A percentile compares a stretch with the other conserved stretches of the same genome.
Evolutionary conservation across 2,888 invertebrate species (phyloP).

Genomic region (Baronia brevicornis): DNA sequence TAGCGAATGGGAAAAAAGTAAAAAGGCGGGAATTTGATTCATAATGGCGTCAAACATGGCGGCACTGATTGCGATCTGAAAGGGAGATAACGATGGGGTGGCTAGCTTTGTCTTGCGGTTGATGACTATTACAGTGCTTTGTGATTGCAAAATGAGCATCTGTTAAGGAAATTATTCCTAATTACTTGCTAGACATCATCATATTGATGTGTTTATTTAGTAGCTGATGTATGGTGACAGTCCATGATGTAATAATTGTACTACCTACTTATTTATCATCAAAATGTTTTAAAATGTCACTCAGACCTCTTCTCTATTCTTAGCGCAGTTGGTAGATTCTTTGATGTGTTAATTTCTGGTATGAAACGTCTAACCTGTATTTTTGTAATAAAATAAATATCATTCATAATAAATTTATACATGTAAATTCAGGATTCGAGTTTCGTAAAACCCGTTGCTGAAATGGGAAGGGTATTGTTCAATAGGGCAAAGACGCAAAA

Average conservation of each 20-base stretch:
- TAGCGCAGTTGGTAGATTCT: no score
- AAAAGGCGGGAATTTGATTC: constrained; percentile 71
- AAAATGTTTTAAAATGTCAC: no score
- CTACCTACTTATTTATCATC: no score
- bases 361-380: no score
- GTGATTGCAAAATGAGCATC: constrained; percentile 30
- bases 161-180: constrained; percentile 23
- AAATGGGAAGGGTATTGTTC: constrained; percentile 46
- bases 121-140: constrained; percentile 36
- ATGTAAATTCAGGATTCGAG: constrained; percentile 21
- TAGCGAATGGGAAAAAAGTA: constrained; percentile 54
- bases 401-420: no score
- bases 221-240: no score
- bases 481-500: constrained; percentile 47
- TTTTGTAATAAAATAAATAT: no score
- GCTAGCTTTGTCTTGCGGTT: constrained; percentile 58
- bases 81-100: constrained; percentile 61
- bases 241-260: no score
- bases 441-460: constrained; percentile 40
- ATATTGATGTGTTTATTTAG: no score
- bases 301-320: no score
- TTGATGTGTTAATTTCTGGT: no score
- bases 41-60: constrained; percentile 68
- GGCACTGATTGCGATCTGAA: constrained; percentile 67
- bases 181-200: no score